phyloP scores from a whole-genome alignment of 2,113 vertebrate genomes.

The Columba janthina region DNA sequence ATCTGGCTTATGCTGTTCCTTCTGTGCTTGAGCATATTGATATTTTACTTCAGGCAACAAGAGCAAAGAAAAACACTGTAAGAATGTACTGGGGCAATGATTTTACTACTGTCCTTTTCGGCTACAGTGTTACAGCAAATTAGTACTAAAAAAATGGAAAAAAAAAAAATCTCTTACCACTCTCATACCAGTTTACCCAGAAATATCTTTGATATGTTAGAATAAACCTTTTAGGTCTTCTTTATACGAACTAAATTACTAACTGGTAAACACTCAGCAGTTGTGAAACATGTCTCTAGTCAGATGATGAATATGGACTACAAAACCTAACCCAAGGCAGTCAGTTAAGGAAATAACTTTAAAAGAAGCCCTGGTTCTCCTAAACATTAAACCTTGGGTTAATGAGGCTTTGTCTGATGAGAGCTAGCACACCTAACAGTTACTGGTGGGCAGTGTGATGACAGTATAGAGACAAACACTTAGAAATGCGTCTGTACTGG shows the following conservation, averaged over 20 bases:
- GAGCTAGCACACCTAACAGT: neutral
- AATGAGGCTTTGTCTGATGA: neutral
- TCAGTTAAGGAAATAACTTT: neutral
- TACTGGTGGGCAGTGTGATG: neutral
- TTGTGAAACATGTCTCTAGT: neutral
- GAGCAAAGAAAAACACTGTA: neutral
- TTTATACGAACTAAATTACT: neutral
- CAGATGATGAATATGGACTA: neutral
- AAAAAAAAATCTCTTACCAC: neutral
- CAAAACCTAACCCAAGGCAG: neutral
- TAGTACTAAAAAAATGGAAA: neutral
- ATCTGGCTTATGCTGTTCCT: neutral
- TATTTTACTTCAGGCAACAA: neutral
- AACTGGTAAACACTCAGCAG: neutral
- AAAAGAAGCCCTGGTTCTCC: neutral
- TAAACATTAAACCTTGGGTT: neutral
- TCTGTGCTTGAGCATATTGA: neutral
- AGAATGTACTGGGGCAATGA: neutral
- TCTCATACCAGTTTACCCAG: neutral
- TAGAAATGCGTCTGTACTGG: neutral
- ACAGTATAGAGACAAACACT: neutral
- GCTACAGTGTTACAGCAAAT: neutral
- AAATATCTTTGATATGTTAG: neutral
- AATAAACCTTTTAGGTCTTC: neutral
- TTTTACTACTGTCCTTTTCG: neutral